These are phyloP conservation scores for Emydocephalus ijimae DNA, from an alignment of 2,113 vertebrate genomes.

Conservation along the genomic window DNA sequence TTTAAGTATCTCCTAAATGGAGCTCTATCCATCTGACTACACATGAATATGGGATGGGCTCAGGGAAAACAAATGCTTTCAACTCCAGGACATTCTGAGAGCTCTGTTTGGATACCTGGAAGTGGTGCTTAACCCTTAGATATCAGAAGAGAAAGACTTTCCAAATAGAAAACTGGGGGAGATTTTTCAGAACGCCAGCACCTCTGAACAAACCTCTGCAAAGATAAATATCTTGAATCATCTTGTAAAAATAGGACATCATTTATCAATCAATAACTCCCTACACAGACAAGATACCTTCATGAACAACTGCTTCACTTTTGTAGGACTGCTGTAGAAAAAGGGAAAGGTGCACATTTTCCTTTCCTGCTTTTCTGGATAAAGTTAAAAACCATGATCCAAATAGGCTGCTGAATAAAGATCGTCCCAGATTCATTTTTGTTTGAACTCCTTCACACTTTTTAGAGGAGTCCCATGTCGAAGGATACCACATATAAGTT, in stretches of 20 bases:
- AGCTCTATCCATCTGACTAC: neutral
- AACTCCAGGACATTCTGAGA: neutral
- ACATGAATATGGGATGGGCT: neutral
- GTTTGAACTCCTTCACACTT: neutral
- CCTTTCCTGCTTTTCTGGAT: neutral
- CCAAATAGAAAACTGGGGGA: neutral
- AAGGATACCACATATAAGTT: neutral
- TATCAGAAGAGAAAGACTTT: neutral
- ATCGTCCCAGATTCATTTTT: neutral
- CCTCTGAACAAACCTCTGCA: neutral
- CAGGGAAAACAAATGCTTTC: neutral
- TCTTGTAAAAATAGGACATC: neutral
- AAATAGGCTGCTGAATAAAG: neutral
- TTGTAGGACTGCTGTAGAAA: neutral
- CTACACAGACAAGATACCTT: neutral
- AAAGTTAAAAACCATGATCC: neutral
- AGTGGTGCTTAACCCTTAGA: neutral
- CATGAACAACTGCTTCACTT: neutral
- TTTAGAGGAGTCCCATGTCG: neutral
- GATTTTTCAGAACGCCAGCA: neutral
- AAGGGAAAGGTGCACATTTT: neutral
- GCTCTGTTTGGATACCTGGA: neutral
- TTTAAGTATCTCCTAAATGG: neutral
- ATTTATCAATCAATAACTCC: neutral
- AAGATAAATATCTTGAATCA: neutral